Percentiles rank a stretch among this genome's conserved stretches.
Evolutionary conservation across 2,888 invertebrate species (phyloP).

Genomic region (Acanthopleura granulata): DNA sequence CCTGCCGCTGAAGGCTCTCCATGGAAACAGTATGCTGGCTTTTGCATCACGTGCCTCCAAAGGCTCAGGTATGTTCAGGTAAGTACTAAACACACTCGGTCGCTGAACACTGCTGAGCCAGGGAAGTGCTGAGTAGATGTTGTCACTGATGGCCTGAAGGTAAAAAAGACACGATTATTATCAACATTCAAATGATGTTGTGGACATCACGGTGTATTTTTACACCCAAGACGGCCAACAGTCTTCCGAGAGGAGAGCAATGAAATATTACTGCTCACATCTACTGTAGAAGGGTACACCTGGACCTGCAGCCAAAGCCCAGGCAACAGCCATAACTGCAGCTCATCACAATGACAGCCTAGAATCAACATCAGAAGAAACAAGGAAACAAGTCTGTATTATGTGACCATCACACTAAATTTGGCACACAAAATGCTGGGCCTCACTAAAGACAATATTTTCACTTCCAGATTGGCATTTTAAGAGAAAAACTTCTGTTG

Average conservation of each 20-base stretch:
- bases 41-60: slow-evolving; percentile 62
- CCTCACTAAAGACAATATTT: too few relatives aligned
- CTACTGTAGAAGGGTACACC: too few relatives aligned
- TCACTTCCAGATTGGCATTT: too few relatives aligned
- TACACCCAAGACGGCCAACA: not conserved
- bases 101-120: slow-evolving; percentile 62
- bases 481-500: too few relatives aligned
- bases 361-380: too few relatives aligned
- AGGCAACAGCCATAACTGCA: too few relatives aligned
- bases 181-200: not conserved
- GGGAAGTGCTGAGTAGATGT: slow-evolving; percentile 62
- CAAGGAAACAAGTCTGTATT: too few relatives aligned
- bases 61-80: slow-evolving; percentile 65
- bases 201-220: too few relatives aligned
- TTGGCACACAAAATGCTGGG: too few relatives aligned
- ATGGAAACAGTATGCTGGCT: slow-evolving; percentile 58
- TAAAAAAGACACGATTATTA: slow-evolving; percentile 9
- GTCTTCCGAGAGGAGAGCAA: not conserved
- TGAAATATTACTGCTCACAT: not conserved
- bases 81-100: slow-evolving; percentile 47
- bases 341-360: too few relatives aligned
- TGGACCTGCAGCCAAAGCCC: too few relatives aligned
- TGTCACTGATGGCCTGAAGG: slow-evolving; percentile 59
- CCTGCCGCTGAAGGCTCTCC: slow-evolving; percentile 63
- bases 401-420: too few relatives aligned